These are phyloP conservation scores for Leptopilina clavipes DNA, from an alignment of 1,140 invertebrate genomes.

Conservation along the genomic window DNA sequence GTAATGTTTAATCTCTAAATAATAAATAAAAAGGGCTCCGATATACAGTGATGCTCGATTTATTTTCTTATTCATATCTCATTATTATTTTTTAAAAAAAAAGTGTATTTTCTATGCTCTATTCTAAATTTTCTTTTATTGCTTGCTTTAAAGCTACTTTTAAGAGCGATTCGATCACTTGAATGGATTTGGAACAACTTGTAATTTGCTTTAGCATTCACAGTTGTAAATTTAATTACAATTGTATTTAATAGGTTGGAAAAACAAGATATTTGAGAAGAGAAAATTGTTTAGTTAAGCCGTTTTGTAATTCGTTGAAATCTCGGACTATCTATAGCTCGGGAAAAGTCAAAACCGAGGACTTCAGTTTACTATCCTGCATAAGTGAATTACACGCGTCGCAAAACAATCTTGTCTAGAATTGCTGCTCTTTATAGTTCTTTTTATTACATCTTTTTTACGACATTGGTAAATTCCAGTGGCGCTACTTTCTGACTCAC, in stretches of 20 bases:
- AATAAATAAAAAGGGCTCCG: too few relatives aligned
- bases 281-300: neutral
- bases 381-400: constrained; percentile 57
- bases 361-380: constrained; percentile 48
- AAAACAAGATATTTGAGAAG: neutral
- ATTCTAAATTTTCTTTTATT: too few relatives aligned
- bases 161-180: neutral
- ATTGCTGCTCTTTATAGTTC: constrained; percentile 55
- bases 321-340: neutral
- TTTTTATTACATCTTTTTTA: constrained; percentile 56
- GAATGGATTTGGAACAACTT: neutral
- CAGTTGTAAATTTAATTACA: neutral
- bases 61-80: too few relatives aligned
- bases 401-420: constrained; percentile 52
- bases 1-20: too few relatives aligned
- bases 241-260: neutral
- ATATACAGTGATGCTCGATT: too few relatives aligned
- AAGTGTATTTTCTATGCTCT: too few relatives aligned
- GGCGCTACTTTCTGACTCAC: constrained; percentile 42
- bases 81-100: neutral
- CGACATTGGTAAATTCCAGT: constrained; percentile 54
- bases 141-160: neutral
- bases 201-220: neutral
- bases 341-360: constrained; percentile 36
- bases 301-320: neutral